Conservation (phyloP, 2,888 invertebrate genomes). For the Marasmarcha lunaedactyla region DNA sequence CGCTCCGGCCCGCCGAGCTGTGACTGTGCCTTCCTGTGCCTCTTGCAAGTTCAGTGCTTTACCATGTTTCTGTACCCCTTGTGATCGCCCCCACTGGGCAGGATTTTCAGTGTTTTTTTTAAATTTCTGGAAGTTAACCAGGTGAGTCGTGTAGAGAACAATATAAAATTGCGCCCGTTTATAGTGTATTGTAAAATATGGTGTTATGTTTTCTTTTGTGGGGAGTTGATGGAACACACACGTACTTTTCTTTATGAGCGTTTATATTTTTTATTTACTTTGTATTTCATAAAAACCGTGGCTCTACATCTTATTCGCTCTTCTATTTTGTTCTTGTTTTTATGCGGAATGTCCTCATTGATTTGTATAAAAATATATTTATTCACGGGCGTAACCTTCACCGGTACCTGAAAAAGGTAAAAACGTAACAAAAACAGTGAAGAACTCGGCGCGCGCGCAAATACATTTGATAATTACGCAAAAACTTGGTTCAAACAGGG, state of each 20-base stretch:
- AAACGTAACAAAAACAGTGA: not conserved
- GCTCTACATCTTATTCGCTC: no score
- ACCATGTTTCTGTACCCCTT: constrained; percentile 45
- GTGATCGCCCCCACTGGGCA: constrained; percentile 25
- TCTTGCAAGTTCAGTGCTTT: constrained; percentile 42
- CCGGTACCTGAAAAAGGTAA: not conserved
- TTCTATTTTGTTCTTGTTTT: no score
- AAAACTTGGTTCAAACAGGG: no score
- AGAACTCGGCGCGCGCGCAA: no score
- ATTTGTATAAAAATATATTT: not conserved
- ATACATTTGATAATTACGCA: no score
- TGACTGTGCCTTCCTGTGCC: constrained; percentile 33
- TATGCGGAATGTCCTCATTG: no score
- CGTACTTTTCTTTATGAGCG: constrained; percentile 8
- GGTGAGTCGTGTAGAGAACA: constrained; percentile 25
- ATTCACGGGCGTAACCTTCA: not conserved
- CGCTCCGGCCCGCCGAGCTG: no score
- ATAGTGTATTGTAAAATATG: constrained; percentile 33
- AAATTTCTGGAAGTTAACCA: constrained; percentile 29
- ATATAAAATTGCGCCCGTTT: constrained; percentile 26
- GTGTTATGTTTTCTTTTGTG: not conserved
- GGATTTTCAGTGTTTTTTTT: constrained; percentile 14
- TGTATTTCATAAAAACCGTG: no score
- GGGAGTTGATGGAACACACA: constrained; percentile 19
- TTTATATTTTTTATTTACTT: no score